These are phyloP conservation scores for Epinephelus awoara DNA, from an alignment of 2,797 vertebrate species.

Conservation along the genomic window DNA sequence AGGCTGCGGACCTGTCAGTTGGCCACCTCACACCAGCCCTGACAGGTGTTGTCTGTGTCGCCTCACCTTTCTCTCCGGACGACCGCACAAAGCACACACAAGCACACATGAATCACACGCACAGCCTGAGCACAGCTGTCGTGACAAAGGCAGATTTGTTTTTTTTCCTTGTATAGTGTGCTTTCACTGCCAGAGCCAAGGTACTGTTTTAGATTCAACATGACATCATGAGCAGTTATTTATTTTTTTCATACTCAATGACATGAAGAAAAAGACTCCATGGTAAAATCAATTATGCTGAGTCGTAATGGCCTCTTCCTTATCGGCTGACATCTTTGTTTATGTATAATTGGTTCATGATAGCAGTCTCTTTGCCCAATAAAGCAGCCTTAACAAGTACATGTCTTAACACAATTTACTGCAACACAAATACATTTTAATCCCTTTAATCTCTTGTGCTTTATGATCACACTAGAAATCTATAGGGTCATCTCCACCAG, in stretches of 20 bases:
- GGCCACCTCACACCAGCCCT: constrained; percentile 20
- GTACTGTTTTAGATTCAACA: constrained; percentile 8
- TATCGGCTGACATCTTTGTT: constrained; percentile 52
- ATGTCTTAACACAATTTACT: constrained; percentile 32
- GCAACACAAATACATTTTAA: constrained; percentile 26
- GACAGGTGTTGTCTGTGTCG: constrained; percentile 45
- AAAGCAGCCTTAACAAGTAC: constrained; percentile 19
- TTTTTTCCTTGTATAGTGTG: neutral
- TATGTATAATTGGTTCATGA: constrained; percentile 57
- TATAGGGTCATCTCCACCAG: neutral
- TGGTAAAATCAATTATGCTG: constrained; percentile 55
- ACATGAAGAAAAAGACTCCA: constrained; percentile 2
- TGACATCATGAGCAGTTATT: constrained; percentile 9
- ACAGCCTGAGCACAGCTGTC: neutral
- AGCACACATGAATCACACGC: neutral
- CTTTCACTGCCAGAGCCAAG: constrained; percentile 10
- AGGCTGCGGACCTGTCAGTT: constrained; percentile 11
- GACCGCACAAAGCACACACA: constrained; percentile 1
- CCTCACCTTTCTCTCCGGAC: constrained; percentile 13
- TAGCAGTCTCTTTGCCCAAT: constrained; percentile 14
- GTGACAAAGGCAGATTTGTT: neutral
- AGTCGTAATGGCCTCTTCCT: constrained; percentile 37
- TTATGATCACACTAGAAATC: constrained; percentile 9
- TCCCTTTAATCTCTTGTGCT: neutral
- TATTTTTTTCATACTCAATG: constrained; percentile 23